Percentiles rank a stretch among this genome's conserved stretches.
Evolutionary conservation across 1,140 invertebrate species (phyloP).

Genomic region (Diorhabda sublineata): DNA sequence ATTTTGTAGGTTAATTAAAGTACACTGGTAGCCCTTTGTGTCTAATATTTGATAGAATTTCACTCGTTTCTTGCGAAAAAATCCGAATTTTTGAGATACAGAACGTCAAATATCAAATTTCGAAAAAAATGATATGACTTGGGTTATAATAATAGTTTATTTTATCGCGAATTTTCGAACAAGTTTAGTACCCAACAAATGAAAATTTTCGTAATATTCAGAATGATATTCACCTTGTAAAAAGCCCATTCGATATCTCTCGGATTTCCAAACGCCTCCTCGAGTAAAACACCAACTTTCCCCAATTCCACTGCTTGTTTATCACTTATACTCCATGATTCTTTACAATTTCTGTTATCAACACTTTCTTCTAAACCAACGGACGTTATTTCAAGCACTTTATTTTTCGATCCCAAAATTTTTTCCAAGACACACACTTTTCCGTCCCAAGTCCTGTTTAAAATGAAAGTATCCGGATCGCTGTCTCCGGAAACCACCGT

Average conservation of each 20-base stretch:
- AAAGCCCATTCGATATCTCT: conserved; percentile 77
- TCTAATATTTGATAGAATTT: too few species aligned
- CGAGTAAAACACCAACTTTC: conserved; percentile 56
- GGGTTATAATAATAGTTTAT: too few species aligned
- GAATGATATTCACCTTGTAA: conserved; percentile 44
- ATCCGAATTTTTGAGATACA: too few species aligned
- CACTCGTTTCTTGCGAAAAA: too few species aligned
- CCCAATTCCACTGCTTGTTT: conserved; percentile 52
- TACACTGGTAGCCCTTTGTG: too few species aligned
- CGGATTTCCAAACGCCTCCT: conserved; percentile 59
- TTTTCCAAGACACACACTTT: conserved; percentile 50
- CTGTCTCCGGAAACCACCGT: conserved; percentile 70
- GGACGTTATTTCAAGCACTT: conserved; percentile 50
- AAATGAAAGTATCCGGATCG: conserved; percentile 68
- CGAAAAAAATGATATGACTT: too few species aligned
- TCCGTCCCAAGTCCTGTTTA: conserved; percentile 52
- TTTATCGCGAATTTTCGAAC: too few species aligned
- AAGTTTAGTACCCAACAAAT: too few species aligned
- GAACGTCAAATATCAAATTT: too few species aligned
- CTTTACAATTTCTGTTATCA: conserved; percentile 38
- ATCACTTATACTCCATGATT: conserved; percentile 51
- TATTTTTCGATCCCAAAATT: conserved; percentile 56
- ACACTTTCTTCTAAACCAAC: conserved; percentile 44
- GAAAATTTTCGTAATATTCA: too few species aligned
- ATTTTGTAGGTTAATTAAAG: too few species aligned